A percentile compares a stretch with the other conserved stretches of the same genome.
phyloP scores from a whole-genome alignment of 2,888 invertebrate genomes.

The Heliothis peltigera region DNA sequence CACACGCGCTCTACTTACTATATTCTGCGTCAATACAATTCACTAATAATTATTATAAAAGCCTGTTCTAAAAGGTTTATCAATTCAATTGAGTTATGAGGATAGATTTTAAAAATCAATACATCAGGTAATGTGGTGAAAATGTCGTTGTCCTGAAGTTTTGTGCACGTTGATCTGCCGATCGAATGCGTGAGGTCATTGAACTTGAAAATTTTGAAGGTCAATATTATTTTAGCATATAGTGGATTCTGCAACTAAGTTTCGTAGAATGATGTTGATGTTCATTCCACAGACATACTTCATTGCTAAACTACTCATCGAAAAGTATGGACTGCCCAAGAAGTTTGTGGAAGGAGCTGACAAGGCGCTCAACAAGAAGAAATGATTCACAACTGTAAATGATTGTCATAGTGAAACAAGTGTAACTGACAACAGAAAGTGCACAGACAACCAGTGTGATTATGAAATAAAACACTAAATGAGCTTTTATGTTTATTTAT shows the following conservation, averaged over 20 bases:
- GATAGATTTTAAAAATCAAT: too few species aligned
- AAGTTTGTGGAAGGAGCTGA: conserved; percentile 94
- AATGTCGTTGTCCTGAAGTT: too few species aligned
- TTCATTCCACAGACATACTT: conserved; percentile 81
- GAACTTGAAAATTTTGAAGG: too few species aligned
- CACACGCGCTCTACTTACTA: too few species aligned
- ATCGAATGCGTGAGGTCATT: too few species aligned
- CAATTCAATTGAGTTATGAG: too few species aligned
- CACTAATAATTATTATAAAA: too few species aligned
- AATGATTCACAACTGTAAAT: conserved; percentile 57
- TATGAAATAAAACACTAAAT: conserved; percentile 55
- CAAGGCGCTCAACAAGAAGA: conserved; percentile 93
- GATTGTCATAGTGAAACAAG: conserved; percentile 40
- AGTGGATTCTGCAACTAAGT: background rate
- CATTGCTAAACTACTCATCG: conserved; percentile 89
- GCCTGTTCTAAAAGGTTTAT: too few species aligned
- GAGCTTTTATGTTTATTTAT: conserved; percentile 57
- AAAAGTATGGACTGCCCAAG: conserved; percentile 94
- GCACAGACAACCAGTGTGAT: conserved; percentile 52
- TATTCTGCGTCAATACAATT: too few species aligned
- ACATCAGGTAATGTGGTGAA: too few species aligned
- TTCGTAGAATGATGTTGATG: background rate
- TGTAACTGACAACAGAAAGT: conserved; percentile 53
- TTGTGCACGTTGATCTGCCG: too few species aligned
- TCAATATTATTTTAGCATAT: background rate